Evolutionary conservation across 2,888 invertebrate species (phyloP).

Genomic region (Harpalus rubripes): DNA sequence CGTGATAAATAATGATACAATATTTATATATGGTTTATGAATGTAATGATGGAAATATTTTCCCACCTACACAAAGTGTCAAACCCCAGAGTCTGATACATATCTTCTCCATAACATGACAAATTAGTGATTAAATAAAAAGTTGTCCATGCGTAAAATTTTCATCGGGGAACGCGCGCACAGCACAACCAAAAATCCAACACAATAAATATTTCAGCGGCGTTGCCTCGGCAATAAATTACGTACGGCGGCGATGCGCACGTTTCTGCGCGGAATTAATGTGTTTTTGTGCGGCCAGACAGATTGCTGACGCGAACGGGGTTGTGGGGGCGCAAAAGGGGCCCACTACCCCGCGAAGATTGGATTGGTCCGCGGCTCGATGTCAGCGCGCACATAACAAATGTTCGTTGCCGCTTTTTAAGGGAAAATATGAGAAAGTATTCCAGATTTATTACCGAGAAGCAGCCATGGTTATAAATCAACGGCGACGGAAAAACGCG

Average conservation of each 20-base stretch:
- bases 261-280: conserved; percentile 61
- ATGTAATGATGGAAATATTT: not conserved
- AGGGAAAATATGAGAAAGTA: conserved; percentile 72
- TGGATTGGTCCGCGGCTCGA: conserved; percentile 62
- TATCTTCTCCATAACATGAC: conserved; percentile 58
- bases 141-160: conserved; percentile 49
- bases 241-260: conserved; percentile 55
- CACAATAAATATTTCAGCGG: conserved; percentile 65
- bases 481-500: conserved; percentile 70
- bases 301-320: conserved; percentile 63
- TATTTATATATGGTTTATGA: not conserved
- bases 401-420: conserved; percentile 68
- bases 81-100: not conserved
- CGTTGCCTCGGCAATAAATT: conserved; percentile 62
- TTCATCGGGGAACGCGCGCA: conserved; percentile 51
- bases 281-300: conserved; percentile 65
- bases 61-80: not conserved
- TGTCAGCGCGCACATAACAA: conserved; percentile 66
- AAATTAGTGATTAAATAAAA: conserved; percentile 66
- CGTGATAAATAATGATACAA: not conserved
- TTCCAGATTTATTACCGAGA: conserved; percentile 72
- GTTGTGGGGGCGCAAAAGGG: not conserved
- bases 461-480: conserved; percentile 70
- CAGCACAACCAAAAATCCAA: conserved; percentile 63
- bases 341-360: conserved; percentile 57